Evolutionary conservation across 2,113 vertebrate species (phyloP).

Genomic region (Petrocephalus zakoni): DNA sequence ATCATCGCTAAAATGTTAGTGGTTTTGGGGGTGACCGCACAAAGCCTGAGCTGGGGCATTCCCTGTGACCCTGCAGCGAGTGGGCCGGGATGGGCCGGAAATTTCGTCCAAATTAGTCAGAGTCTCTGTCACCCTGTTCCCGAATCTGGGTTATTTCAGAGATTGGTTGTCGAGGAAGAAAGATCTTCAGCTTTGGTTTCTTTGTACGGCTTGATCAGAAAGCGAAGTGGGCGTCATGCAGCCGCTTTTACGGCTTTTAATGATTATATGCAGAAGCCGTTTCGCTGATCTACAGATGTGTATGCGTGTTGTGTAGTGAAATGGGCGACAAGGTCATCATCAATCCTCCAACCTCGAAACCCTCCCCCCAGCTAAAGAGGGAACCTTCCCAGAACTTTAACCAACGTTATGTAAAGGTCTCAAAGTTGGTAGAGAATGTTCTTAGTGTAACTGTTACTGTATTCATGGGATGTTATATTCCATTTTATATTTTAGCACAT

Average conservation of each 20-base stretch:
- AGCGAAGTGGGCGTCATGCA: neutral
- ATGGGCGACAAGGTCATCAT: neutral
- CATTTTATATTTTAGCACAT: neutral
- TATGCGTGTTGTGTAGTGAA: neutral
- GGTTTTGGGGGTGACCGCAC: neutral
- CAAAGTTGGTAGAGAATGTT: neutral
- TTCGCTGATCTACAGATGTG: neutral
- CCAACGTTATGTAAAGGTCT: neutral
- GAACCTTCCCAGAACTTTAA: neutral
- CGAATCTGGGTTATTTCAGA: constrained; percentile 12
- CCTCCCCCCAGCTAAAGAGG: neutral
- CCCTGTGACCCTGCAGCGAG: neutral
- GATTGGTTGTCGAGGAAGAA: neutral
- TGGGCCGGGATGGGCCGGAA: neutral
- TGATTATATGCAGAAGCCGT: neutral
- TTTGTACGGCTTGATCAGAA: neutral
- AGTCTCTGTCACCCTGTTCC: neutral
- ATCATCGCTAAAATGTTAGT: neutral
- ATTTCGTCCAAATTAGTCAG: constrained; percentile 2
- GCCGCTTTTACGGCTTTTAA: neutral
- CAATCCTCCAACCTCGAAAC: neutral
- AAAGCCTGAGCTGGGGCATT: neutral
- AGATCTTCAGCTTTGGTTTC: neutral
- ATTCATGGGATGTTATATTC: neutral
- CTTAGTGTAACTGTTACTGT: neutral